phyloP scores from a whole-genome alignment of 2,113 vertebrate genomes.

The Phaethornis superciliosus region DNA sequence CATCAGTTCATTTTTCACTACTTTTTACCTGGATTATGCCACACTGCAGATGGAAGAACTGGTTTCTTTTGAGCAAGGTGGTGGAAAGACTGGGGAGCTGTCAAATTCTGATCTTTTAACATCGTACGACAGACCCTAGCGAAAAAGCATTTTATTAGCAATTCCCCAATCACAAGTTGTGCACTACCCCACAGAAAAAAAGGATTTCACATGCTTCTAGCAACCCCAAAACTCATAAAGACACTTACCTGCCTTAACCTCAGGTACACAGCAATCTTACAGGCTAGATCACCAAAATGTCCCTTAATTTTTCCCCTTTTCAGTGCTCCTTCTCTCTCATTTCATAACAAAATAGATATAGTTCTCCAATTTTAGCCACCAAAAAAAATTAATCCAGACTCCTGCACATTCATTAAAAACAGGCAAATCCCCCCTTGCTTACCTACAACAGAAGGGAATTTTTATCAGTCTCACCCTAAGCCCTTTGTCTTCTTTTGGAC shows the following conservation, averaged over 20 bases:
- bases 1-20: neutral
- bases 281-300: neutral
- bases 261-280: accelerated
- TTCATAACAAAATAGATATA: neutral
- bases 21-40: constrained; percentile 63
- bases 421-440: neutral
- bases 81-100: constrained; percentile 34
- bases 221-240: neutral
- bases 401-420: neutral
- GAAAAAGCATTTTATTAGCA: neutral
- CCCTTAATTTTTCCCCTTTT: neutral
- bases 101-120: neutral
- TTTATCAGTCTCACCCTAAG: no score
- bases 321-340: neutral
- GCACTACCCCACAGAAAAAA: neutral
- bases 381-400: neutral
- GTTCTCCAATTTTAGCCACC: neutral
- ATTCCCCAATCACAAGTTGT: neutral
- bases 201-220: neutral
- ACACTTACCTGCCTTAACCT: neutral
- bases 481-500: neutral
- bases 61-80: constrained; percentile 11
- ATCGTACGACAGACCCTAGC: constrained; percentile 46
- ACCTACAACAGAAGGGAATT: neutral
- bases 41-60: neutral